Evolutionary conservation across 2,797 vertebrate genomes (phyloP), one percentile per base, ranked within the genome.

Genomic region (Gymnothorax reevesii): DNA sequence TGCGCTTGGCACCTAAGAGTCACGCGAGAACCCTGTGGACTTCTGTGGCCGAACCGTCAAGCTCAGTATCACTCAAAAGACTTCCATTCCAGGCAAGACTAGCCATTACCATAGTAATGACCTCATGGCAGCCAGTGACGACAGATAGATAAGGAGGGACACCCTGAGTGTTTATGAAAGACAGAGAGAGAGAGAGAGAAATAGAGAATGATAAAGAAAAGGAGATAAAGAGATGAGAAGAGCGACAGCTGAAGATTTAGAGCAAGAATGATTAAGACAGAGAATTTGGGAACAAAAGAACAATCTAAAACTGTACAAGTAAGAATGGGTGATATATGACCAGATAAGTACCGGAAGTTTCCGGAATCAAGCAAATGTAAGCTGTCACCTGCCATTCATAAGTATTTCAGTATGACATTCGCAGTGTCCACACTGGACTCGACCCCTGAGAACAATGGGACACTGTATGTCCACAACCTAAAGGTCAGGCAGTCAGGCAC

Each of bases 61-160:
- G 93, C 94, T 92, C 89, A 88, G 90, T 20, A 89, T 90, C 89
- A 87, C 27, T 88, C 87, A 91, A 87, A 73, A 94, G 91, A 91
- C 90, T 88, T 90, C 93, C 94, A 93, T 95, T 94, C 94, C 93
- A 94, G 95, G 95, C 96, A 96, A 97, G 95, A 96, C 96, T 95
- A 94, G 90, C 94, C 95, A 95, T 95, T 90, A 94, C 96, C 94
- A 95, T 88, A 90, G 86, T 0, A 88, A 93, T 92, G 90, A 90
- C 88, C 91, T 91, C 84, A 86, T 84, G 84, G 82, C 77, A 57
- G 79, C 8, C 25, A 77, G 9, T 73, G 27, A 73, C 83, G 10
- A 42, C 27, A 73, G 25, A 73, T 33, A 27, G 69, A 42, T 73
- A 13, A 3, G 69, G 3, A 27, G 69, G 69, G 69, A 10, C 33